Conservation (phyloP, 2,113 vertebrate species). For the Daboia siamensis region DNA sequence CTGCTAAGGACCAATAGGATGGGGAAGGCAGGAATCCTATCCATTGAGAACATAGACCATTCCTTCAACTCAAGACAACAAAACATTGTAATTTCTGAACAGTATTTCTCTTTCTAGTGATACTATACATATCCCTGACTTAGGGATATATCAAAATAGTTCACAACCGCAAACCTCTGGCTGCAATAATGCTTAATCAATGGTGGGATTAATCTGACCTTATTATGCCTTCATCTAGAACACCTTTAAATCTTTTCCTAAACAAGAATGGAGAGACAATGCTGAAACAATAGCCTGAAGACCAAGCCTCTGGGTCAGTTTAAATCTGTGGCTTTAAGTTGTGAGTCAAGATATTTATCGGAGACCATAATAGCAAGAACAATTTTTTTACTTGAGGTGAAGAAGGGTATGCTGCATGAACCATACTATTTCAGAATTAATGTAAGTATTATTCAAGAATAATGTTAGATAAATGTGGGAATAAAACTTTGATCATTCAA, state of each 20-base stretch:
- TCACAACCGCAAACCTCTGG: background rate
- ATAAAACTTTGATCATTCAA: background rate
- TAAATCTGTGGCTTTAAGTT: slow-evolving; percentile 29
- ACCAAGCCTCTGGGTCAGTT: slow-evolving; percentile 55
- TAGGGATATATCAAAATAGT: background rate
- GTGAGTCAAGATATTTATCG: background rate
- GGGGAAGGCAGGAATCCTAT: background rate
- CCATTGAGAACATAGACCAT: background rate
- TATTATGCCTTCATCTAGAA: background rate
- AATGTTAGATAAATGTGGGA: background rate
- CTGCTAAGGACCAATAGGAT: background rate
- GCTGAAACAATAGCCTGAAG: background rate
- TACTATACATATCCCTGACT: background rate
- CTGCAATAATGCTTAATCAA: background rate
- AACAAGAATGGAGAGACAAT: slow-evolving; percentile 24
- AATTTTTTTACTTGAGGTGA: background rate
- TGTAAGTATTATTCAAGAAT: background rate
- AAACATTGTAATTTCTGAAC: background rate
- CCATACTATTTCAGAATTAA: background rate
- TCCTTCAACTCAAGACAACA: background rate
- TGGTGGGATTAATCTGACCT: background rate
- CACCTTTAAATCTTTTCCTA: background rate
- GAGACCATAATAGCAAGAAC: background rate
- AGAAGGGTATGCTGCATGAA: background rate
- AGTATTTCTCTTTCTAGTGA: background rate